Evolutionary conservation across 2,797 vertebrate genomes (phyloP), one percentile per base, ranked within the genome.

Genomic region (Dipus sagitta): DNA sequence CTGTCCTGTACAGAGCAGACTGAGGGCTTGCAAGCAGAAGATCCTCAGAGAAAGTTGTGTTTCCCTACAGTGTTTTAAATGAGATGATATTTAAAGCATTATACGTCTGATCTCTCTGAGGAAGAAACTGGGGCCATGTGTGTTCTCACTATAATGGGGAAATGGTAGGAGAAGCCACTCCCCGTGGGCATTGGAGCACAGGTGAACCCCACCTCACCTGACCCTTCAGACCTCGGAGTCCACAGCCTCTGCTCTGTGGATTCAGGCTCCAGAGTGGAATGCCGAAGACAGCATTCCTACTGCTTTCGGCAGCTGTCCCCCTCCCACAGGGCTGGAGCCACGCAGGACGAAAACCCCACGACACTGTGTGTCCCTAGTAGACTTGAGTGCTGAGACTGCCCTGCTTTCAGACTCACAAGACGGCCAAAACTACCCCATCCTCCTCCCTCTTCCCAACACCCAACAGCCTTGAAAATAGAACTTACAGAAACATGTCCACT

Each of bases 71-170:
- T 62, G 21, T 86, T 94, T 93, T 83, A 24, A 89, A 23, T 47
- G 77, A 47, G 62, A 9, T 65, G 54, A 7, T 47, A 52, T 34
- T 23, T 2, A 67, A 85, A 58, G 26, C 15, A 52, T 10, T 88
- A 28, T 34, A 58, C 52, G 78, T 93, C 86, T 60, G 68, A 21
- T 47, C 68, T 86, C 78, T 95, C 77, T 28, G 30, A 71, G n/a
- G 30, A 93, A 62, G 32, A 3, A 38, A 38, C 38, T 38, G 38
- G 38, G 38, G 38, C 38, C 38, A 38, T 38, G 38, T 38, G 38
- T 38, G 38, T 38, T 38, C 38, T 38, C 38, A 38, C 3, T 38
- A 38, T 38, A 38, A 38, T 38, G 38, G 38, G 6, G 38, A 38
- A 38, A 6, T 38, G 38, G 38, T 38, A 38, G 38, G 38, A 38